A percentile compares a stretch with the other conserved stretches of the same genome.
Evolutionary conservation across 2,888 invertebrate species (phyloP).

Genomic region (Rhamphomyia laevipes): DNA sequence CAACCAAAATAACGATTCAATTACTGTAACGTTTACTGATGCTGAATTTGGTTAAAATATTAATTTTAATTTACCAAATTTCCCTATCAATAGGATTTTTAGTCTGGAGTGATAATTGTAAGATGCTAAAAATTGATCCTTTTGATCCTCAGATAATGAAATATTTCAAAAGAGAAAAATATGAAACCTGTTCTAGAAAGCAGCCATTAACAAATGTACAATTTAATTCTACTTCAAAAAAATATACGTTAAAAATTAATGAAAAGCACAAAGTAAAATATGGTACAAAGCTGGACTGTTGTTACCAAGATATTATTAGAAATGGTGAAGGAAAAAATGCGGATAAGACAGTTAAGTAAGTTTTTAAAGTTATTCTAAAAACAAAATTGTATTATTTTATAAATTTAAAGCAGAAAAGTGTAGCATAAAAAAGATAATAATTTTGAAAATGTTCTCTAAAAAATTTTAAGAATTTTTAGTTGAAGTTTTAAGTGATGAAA

Average conservation of each 20-base stretch:
- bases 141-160: slow-evolving; percentile 43
- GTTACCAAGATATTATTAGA: slow-evolving; percentile 30
- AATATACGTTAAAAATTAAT: slow-evolving; percentile 26
- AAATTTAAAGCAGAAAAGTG: too few relatives aligned
- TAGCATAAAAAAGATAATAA: too few relatives aligned
- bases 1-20: too few relatives aligned
- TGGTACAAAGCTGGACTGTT: slow-evolving; percentile 24
- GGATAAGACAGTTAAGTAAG: slow-evolving; percentile 25
- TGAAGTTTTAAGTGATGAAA: background rate
- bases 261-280: slow-evolving; percentile 17
- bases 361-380: background rate
- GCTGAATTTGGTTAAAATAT: too few relatives aligned
- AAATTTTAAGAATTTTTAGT: too few relatives aligned
- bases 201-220: slow-evolving; percentile 28
- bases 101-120: slow-evolving; percentile 47
- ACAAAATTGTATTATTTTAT: too few relatives aligned
- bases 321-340: slow-evolving; percentile 21
- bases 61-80: too few relatives aligned
- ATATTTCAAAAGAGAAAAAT: slow-evolving; percentile 42
- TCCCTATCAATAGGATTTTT: slow-evolving; percentile 31
- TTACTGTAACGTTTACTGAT: too few relatives aligned
- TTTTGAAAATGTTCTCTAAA: too few relatives aligned
- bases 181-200: slow-evolving; percentile 40
- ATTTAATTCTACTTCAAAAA: slow-evolving; percentile 21
- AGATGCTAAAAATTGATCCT: slow-evolving; percentile 49